A percentile compares a stretch with the other conserved stretches of the same genome.
Conservation (phyloP, 2,797 vertebrate species). For the Tragopan temminckii region DNA sequence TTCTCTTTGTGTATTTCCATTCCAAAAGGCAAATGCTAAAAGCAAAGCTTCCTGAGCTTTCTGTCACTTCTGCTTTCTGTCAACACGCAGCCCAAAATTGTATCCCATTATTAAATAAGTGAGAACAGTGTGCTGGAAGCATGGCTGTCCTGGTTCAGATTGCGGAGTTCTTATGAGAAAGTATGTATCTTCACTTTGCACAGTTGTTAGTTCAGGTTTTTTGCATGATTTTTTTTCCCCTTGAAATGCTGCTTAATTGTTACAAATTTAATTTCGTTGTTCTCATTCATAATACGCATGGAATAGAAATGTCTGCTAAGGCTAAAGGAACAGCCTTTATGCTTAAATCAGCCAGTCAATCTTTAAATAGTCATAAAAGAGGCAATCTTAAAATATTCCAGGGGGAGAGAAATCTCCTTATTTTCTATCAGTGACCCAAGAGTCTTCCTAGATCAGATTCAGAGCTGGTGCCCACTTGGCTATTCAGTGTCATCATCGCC, state of each 20-base stretch:
- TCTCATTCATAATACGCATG: not conserved
- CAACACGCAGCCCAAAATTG: conserved; percentile 1
- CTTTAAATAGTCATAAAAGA: not conserved
- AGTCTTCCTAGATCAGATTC: not conserved
- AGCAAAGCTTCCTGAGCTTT: conserved; percentile 14
- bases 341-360: not conserved
- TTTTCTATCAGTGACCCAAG: not conserved
- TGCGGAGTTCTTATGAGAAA: conserved; percentile 22
- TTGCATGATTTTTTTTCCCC: not conserved
- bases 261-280: not conserved
- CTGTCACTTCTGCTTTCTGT: conserved; percentile 64
- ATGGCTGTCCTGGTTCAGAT: not conserved
- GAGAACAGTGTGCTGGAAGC: conserved; percentile 36
- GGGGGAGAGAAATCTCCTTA: not conserved
- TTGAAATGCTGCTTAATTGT: not conserved
- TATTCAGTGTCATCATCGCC: not conserved
- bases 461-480: not conserved
- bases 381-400: not conserved
- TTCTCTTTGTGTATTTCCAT: conserved; percentile 39
- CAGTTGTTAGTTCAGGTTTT: not conserved
- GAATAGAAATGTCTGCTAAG: not conserved
- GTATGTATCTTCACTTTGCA: not conserved
- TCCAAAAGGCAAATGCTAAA: conserved; percentile 45
- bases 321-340: not conserved
- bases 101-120: conserved; percentile 35